A percentile compares a stretch with the other conserved stretches of the same genome.
Conservation (phyloP, 2,888 invertebrate genomes). For the Torymus aiolomorphi region DNA sequence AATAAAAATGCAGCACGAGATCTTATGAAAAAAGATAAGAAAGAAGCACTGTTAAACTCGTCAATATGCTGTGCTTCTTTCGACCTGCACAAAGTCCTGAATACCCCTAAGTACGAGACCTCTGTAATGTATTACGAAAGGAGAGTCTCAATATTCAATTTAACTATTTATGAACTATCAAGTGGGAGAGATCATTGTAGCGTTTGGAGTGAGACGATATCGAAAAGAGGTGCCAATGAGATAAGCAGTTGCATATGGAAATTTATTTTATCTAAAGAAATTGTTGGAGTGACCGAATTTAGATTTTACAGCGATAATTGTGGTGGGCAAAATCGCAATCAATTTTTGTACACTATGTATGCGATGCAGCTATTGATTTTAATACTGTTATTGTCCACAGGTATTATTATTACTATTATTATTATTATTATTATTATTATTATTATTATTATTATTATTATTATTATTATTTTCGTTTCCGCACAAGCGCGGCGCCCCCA, state of each 20-base stretch:
- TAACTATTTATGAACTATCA: constrained; percentile 21
- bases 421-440: too few species aligned
- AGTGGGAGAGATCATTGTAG: constrained; percentile 19
- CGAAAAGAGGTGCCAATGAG: constrained; percentile 28
- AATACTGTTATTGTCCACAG: too few species aligned
- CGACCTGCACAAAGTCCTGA: constrained; percentile 33
- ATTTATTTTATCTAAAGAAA: not conserved
- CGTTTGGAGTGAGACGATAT: constrained; percentile 26
- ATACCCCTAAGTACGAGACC: constrained; percentile 30
- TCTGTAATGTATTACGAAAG: constrained; percentile 33
- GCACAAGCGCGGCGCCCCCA: too few species aligned
- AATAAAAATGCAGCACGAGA: constrained; percentile 14
- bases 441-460: too few species aligned
- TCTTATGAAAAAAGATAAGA: constrained; percentile 27
- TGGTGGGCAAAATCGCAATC: constrained; percentile 2
- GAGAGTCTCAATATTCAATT: constrained; percentile 43
- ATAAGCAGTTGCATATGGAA: constrained; percentile 25
- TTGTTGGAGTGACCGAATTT: constrained; percentile 1
- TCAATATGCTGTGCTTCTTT: constrained; percentile 29
- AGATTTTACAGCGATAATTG: constrained; percentile 30
- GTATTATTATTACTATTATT: too few species aligned
- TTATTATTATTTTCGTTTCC: too few species aligned
- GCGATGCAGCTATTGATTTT: too few species aligned
- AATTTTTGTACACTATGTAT: too few species aligned
- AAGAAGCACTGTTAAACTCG: constrained; percentile 5